These are phyloP conservation scores for Eilema depressum DNA, from an alignment of 2,888 invertebrate genomes.

Conservation along the genomic window DNA sequence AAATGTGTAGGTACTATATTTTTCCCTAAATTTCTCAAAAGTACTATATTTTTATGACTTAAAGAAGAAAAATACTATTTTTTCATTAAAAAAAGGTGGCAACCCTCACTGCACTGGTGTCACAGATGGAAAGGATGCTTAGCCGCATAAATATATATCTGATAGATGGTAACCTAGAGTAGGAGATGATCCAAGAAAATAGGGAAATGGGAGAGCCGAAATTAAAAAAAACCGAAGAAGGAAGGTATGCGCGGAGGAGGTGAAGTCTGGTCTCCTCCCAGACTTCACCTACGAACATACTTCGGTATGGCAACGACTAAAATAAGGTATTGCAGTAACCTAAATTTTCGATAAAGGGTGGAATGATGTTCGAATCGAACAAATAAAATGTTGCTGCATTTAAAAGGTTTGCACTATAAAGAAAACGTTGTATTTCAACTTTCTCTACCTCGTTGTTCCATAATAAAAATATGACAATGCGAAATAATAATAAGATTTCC, in stretches of 20 bases:
- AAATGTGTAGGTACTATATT: too few relatives aligned
- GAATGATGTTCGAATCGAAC: conserved; percentile 1
- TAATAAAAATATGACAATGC: conserved; percentile 41
- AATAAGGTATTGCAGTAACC: not conserved
- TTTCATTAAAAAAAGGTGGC: too few relatives aligned
- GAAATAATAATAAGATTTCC: conserved; percentile 46
- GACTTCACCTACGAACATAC: too few relatives aligned
- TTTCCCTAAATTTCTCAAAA: too few relatives aligned
- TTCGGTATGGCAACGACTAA: not conserved
- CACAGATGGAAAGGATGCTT: not conserved
- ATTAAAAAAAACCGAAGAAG: not conserved
- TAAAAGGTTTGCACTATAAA: conserved; percentile 13
- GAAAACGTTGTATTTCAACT: conserved; percentile 33
- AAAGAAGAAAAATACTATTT: too few relatives aligned
- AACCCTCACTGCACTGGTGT: too few relatives aligned
- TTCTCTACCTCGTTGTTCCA: conserved; percentile 39
- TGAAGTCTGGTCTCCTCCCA: too few relatives aligned
- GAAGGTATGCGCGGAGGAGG: not conserved
- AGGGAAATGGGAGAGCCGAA: not conserved
- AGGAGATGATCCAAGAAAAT: not conserved
- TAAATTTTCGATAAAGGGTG: not conserved
- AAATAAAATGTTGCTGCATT: conserved; percentile 5
- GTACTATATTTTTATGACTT: too few relatives aligned
- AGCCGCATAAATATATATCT: too few relatives aligned
- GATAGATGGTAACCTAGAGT: not conserved